phyloP scores from a whole-genome alignment of 2,797 vertebrate genomes.

The Meda fulgida region DNA sequence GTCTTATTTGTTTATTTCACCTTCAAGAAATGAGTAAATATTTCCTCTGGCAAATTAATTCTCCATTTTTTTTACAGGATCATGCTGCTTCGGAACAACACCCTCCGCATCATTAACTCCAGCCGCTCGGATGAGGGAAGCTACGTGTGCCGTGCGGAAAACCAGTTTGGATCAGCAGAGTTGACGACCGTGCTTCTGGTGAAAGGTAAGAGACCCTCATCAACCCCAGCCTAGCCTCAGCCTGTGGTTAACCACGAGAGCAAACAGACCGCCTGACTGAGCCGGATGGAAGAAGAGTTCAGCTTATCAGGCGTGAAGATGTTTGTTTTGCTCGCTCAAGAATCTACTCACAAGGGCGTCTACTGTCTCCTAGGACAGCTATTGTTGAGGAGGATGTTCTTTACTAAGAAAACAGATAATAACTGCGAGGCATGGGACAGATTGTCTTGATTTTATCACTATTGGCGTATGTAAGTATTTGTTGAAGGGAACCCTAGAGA shows the following conservation, averaged over 20 bases:
- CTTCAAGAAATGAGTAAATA: neutral
- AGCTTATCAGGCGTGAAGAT: slow-evolving; percentile 28
- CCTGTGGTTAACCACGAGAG: slow-evolving; percentile 18
- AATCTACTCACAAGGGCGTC: neutral
- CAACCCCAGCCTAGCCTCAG: slow-evolving; percentile 66
- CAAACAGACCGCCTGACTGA: slow-evolving; percentile 23
- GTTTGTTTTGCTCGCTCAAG: neutral
- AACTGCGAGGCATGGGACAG: slow-evolving; percentile 5
- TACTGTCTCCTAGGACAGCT: slow-evolving; percentile 5
- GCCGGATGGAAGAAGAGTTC: neutral
- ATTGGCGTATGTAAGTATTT: neutral
- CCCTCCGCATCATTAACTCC: slow-evolving; percentile 88
- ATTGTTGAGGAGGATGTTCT: slow-evolving; percentile 4
- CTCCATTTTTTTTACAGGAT: slow-evolving; percentile 70
- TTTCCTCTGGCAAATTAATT: neutral
- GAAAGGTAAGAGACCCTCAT: slow-evolving; percentile 87
- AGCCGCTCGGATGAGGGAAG: slow-evolving; percentile 92
- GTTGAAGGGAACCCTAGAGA: slow-evolving; percentile 14
- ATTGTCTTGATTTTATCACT: slow-evolving; percentile 31
- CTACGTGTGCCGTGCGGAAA: slow-evolving; percentile 90
- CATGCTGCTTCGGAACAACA: slow-evolving; percentile 91
- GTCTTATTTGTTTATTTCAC: slow-evolving; percentile 52
- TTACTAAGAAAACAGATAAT: slow-evolving; percentile 10
- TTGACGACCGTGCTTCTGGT: slow-evolving; percentile 88
- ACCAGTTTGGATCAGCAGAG: slow-evolving; percentile 93